A percentile compares a stretch with the other conserved stretches of the same genome.
Evolutionary conservation across 2,888 invertebrate genomes (phyloP).

Genomic region (Pammene aurita): DNA sequence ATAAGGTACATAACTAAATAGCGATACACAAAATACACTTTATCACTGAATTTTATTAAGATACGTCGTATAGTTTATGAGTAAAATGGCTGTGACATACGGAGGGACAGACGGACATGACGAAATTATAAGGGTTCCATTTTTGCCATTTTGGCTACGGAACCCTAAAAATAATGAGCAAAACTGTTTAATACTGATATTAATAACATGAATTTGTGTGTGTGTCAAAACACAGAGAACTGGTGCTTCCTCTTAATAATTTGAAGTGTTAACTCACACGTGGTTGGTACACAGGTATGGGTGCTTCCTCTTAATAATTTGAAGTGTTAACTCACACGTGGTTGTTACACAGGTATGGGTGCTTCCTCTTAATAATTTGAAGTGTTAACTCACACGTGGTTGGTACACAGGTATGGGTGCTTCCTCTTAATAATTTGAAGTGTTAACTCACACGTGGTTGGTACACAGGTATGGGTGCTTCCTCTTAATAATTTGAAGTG

Average conservation of each 20-base stretch:
- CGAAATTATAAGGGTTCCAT: too few relatives aligned
- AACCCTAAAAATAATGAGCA: too few relatives aligned
- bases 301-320: conserved; percentile 50
- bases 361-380: conserved; percentile 44
- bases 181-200: too few relatives aligned
- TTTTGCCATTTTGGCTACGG: too few relatives aligned
- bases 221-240: too few relatives aligned
- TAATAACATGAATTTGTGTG: too few relatives aligned
- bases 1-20: too few relatives aligned
- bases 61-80: too few relatives aligned
- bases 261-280: conserved; percentile 55
- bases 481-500: neutral
- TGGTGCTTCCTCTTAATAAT: neutral
- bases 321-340: conserved; percentile 57
- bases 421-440: neutral
- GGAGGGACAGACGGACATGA: too few relatives aligned
- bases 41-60: too few relatives aligned
- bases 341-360: conserved; percentile 67
- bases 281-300: conserved; percentile 66
- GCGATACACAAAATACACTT: too few relatives aligned
- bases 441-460: conserved; percentile 62
- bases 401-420: conserved; percentile 70
- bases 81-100: too few relatives aligned
- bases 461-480: conserved; percentile 57
- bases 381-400: conserved; percentile 57